Evolutionary conservation across 2,797 vertebrate genomes (phyloP).

Genomic region (Channa striata): DNA sequence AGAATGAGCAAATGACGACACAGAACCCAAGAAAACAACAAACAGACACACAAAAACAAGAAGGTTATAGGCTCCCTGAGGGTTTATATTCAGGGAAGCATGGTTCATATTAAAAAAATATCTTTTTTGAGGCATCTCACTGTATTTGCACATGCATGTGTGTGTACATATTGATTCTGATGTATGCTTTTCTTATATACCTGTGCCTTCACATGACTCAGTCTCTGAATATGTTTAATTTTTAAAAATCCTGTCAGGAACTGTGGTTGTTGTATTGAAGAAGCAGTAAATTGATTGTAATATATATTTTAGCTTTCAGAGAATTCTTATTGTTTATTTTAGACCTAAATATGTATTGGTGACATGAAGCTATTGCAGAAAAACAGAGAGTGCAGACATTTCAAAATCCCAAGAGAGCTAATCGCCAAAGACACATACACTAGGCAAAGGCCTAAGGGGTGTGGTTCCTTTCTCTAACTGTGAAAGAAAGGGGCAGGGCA

Average conservation of each 20-base stretch:
- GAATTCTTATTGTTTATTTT: conserved; percentile 15
- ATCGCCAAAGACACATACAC: conserved; percentile 50
- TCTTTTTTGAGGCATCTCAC: conserved; percentile 57
- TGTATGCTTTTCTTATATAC: conserved; percentile 13
- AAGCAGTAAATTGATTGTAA: conserved; percentile 17
- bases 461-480: conserved; percentile 84
- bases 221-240: conserved; percentile 15
- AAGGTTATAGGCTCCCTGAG: conserved; percentile 65
- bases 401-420: conserved; percentile 65
- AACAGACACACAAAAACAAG: conserved; percentile 24
- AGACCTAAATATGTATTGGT: conserved; percentile 6
- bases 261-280: conserved; percentile 20
- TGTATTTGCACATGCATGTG: conserved; percentile 40
- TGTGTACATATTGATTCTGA: conserved; percentile 23
- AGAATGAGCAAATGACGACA: conserved; percentile 35
- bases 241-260: conserved; percentile 3
- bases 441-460: conserved; percentile 78
- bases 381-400: conserved; percentile 46
- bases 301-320: not conserved
- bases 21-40: conserved; percentile 33
- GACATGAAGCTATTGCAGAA: conserved; percentile 7
- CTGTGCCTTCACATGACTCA: too few relatives aligned
- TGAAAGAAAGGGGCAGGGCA: conserved; percentile 86
- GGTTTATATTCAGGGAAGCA: conserved; percentile 68
- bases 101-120: conserved; percentile 67